Conservation (phyloP, 2,888 invertebrate genomes). For the Baronia brevicornis region DNA sequence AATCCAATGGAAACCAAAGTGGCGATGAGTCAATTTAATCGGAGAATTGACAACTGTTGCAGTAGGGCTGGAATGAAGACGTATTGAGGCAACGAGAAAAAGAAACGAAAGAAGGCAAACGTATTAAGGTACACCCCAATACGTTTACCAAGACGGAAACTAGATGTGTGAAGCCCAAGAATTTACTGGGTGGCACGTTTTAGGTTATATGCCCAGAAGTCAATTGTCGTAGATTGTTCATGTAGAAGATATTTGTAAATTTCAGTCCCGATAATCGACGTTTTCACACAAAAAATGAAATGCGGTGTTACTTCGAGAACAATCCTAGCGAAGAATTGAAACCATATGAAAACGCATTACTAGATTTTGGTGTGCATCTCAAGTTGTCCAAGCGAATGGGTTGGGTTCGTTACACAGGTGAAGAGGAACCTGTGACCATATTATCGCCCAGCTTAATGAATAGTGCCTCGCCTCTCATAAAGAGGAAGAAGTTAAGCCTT, state of each 20-base stretch:
- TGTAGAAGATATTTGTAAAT: slow-evolving; percentile 7
- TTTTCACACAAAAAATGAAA: slow-evolving; percentile 62
- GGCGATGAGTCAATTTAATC: no score
- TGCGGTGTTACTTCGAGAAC: slow-evolving; percentile 49
- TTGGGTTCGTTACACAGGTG: slow-evolving; percentile 43
- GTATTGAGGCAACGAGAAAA: no score
- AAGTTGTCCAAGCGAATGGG: slow-evolving; percentile 61
- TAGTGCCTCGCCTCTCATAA: slow-evolving; percentile 39
- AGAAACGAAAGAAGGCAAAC: no score
- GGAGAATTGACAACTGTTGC: no score
- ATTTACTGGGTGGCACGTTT: no score
- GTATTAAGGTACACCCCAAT: no score
- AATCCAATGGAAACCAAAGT: no score
- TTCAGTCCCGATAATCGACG: slow-evolving; percentile 54
- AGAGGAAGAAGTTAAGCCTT: slow-evolving; percentile 35
- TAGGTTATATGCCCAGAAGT: not conserved
- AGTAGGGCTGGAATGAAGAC: no score
- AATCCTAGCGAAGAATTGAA: slow-evolving; percentile 28
- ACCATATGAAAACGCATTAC: slow-evolving; percentile 40
- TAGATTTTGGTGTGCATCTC: slow-evolving; percentile 64
- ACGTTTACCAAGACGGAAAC: no score
- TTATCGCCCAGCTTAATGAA: slow-evolving; percentile 29
- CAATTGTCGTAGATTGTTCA: not conserved
- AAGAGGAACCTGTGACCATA: slow-evolving; percentile 24
- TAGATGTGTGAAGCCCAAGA: no score